Base-by-base conservation (phyloP, 2,113 vertebrate species). In the Nothoprocta perdicaria region DNA sequence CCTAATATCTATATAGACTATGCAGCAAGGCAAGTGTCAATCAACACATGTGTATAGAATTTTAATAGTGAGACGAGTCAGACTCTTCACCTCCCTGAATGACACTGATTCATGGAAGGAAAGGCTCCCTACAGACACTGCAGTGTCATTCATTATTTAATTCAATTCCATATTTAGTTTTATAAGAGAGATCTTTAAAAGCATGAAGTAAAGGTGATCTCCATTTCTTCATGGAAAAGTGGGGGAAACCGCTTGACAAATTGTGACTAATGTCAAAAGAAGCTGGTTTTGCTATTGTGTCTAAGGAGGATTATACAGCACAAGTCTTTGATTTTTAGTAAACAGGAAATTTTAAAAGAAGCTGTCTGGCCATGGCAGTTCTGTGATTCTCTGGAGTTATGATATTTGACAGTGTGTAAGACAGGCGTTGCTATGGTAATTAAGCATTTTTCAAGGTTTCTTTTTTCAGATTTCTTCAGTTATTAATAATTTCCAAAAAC, bases 361-460 rank as follows among this genome's bases (percentile, higher is more conserved):
- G 50, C 29, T 0, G 17, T 68, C 87, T 91, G 68, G 40, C 95
- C 94, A 61, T 92, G 57, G 71, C 62, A 93, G 68, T 66, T 93
- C 79, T 88, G 15, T 88, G 26, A 89, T 71, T 93, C 58, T 91
- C 65, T 72, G 66, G 80, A 96, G 77, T 91, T 92, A 87, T 10
- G 12, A 83, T 93, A 94, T 75, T 80, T 35, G 22, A 90, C 27
- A 52, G 69, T 79, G n/a, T 55, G 41, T 73, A 86, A 89, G 86
- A 82, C 73, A 75, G 43, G 72, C 14, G 89, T 97, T 97, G 92
- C 96, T 92, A 95, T 97, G 94, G 94, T 76, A 96, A 95, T 95
- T 79, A 45, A 80, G 65, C 65, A 63, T 92, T 96, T 97, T 96
- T 80, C 85, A 92, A 80, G 85, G 68, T 89, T 94, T 78, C 0